Evolutionary conservation across 92 coral and sea anemone species (phyloP).

Genomic region (Phymanthus crucifer): DNA sequence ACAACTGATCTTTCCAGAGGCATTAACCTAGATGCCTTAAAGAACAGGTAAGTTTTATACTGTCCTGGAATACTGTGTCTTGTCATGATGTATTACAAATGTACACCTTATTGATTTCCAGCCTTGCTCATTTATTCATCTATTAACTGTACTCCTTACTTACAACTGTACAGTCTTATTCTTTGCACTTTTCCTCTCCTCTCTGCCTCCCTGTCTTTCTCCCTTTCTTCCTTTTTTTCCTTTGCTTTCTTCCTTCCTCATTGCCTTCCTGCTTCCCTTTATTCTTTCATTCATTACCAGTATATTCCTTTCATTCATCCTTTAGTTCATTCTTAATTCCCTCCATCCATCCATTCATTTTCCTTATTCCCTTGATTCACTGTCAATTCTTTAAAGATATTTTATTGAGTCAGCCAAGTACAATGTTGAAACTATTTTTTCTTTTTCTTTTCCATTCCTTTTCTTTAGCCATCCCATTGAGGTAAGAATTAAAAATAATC

Average conservation of each 20-base stretch:
- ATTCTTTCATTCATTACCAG: background rate
- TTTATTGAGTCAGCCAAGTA: background rate
- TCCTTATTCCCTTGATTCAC: background rate
- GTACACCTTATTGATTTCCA: too few species aligned
- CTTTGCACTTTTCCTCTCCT: too few species aligned
- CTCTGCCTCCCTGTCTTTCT: background rate
- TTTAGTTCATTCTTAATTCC: background rate
- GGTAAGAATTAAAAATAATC: too few species aligned
- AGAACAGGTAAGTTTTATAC: slow-evolving; percentile 69
- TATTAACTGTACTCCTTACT: too few species aligned
- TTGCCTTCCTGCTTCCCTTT: background rate
- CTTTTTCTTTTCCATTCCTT: background rate
- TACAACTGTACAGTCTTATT: too few species aligned
- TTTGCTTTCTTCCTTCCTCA: background rate
- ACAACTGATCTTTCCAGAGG: slow-evolving; percentile 89
- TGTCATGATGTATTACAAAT: too few species aligned
- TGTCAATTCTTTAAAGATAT: background rate
- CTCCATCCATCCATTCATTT: background rate
- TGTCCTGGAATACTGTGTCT: too few species aligned
- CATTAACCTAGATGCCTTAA: slow-evolving; percentile 85
- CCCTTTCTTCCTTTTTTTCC: background rate
- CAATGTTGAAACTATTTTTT: background rate
- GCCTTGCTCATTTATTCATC: too few species aligned
- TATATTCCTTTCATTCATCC: background rate
- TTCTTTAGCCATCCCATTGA: slow-evolving; percentile 85